Conservation (phyloP, 2,113 vertebrate genomes). For the Heterochromis multidens region DNA sequence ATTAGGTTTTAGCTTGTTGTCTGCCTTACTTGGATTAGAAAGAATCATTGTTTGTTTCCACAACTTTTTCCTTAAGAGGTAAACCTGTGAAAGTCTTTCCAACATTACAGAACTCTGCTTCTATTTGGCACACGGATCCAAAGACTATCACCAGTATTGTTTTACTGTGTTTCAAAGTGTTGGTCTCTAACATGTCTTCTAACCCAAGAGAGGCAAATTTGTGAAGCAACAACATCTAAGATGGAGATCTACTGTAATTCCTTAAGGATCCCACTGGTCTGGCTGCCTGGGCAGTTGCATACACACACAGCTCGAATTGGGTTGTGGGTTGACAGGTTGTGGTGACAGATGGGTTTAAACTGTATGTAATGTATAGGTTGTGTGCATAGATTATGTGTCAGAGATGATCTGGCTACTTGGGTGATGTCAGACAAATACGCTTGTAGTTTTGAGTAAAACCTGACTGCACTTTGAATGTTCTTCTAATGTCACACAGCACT, state of each 20-base stretch:
- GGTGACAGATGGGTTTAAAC: neutral
- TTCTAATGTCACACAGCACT: neutral
- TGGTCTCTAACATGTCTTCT: neutral
- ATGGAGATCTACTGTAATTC: neutral
- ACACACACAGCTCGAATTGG: neutral
- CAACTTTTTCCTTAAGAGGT: no score
- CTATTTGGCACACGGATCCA: neutral
- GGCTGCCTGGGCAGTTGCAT: neutral
- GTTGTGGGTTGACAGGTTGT: neutral
- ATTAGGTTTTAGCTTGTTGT: no score
- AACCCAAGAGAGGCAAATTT: neutral
- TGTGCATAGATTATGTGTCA: neutral
- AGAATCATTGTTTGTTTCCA: no score
- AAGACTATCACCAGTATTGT: neutral
- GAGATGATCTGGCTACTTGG: neutral
- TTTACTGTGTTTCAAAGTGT: neutral
- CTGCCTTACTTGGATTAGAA: no score
- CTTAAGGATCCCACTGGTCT: neutral
- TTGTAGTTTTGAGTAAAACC: neutral
- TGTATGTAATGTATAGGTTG: neutral
- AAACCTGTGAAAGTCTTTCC: no score
- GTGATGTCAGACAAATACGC: neutral
- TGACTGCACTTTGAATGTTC: neutral
- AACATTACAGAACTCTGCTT: no score
- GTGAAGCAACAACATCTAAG: neutral